Evolutionary conservation across 1,140 invertebrate species (phyloP).

Genomic region (Lepidurus apus): DNA sequence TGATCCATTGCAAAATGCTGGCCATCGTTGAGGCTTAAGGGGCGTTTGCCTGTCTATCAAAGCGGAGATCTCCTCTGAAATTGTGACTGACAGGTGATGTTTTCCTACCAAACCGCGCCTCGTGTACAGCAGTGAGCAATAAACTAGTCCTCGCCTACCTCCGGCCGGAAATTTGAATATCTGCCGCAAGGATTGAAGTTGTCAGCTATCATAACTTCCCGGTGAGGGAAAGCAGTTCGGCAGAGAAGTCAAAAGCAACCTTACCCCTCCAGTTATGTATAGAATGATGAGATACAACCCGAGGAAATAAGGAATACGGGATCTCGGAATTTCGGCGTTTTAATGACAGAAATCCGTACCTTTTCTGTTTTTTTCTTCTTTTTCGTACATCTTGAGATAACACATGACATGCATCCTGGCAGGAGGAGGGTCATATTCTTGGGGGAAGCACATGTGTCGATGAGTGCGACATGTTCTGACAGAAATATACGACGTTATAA

Average conservation of each 20-base stretch:
- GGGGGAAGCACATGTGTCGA: not conserved
- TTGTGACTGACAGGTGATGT: slow-evolving; percentile 8
- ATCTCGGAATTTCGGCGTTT: not conserved
- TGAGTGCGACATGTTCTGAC: not conserved
- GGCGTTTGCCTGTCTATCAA: slow-evolving; percentile 13
- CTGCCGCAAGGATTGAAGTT: not conserved
- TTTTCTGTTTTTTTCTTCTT: not conserved
- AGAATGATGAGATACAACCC: not conserved
- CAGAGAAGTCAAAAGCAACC: not conserved
- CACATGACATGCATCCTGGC: not conserved
- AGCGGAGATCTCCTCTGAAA: not conserved
- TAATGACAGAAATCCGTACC: not conserved
- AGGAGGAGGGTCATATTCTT: not conserved
- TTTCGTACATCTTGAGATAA: not conserved
- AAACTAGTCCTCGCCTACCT: slow-evolving; percentile 10
- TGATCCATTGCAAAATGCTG: not conserved
- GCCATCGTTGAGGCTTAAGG: not conserved
- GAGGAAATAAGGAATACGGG: not conserved
- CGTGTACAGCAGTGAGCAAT: not conserved
- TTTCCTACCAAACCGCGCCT: not conserved
- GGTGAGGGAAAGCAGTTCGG: not conserved
- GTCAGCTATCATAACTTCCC: not conserved
- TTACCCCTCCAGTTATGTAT: not conserved
- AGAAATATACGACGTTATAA: not conserved
- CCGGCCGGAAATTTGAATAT: slow-evolving; percentile 21